Base-by-base conservation (phyloP, 1,140 invertebrate genomes). In the Ericerus pela region DNA sequence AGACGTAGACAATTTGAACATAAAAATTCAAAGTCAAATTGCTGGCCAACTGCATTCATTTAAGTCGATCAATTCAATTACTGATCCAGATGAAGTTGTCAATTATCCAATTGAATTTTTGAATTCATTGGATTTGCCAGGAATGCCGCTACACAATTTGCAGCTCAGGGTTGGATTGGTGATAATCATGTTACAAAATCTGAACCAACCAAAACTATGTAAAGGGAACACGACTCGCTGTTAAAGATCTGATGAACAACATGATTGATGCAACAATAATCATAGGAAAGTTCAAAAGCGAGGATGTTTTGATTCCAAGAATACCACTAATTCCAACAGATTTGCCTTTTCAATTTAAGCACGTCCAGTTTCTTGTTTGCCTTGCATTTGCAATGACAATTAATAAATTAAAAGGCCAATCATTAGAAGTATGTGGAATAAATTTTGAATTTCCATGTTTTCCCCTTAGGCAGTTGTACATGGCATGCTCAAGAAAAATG, bases 361-460 rank as follows among this genome's bases (percentile, higher is more conserved):
- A 73, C 41, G 26, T 71, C 0, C 73, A 78, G 59, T 76, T 77
- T 68, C 71, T 73, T 20, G 33, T 79, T 0, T 61, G 67, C 56
- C 54, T 72, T 1, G 61, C 64, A 2, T 77, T 75, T 64, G 69
- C 72, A 22, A 74, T 76, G 65, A 73, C 74, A 0, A 73, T 78
- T 4, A 77, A 77, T 63, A 77, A 77, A 65, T 60, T 71, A 4
- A 75, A 79, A 65, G 73, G 75, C 12, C 73, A 76, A 63, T 64
- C 66, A 22, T 62, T 66, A 59, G 54, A 61, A 43, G 62, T 65
- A 53, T 62, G 60, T 56, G 67, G 69, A 16, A 33, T 72, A 33
- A 56, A 68, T 62, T 64, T 73, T 24, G 56, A 62, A 60, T 58
- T 62, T 37, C 38, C 60, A 58, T 65, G 64, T 59, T 72, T 75